A percentile compares a stretch with the other conserved stretches of the same genome.
phyloP scores from a whole-genome alignment of 2,888 invertebrate species.

The Stegophylla sp. region DNA sequence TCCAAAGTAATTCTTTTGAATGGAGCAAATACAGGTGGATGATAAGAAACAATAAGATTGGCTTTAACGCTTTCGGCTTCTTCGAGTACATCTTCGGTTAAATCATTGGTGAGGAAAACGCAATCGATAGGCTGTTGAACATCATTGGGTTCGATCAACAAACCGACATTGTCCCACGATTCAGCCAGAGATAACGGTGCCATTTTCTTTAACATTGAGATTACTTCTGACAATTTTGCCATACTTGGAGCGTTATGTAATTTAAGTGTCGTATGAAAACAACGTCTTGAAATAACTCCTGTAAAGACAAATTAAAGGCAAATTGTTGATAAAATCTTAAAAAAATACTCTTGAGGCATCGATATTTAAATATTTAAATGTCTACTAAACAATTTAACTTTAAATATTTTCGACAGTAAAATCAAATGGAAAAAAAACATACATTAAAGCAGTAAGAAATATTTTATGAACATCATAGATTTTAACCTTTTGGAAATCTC shows the following conservation, averaged over 20 bases:
- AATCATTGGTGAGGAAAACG: slow-evolving; percentile 87
- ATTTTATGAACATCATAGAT: too few species aligned
- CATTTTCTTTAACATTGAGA: slow-evolving; percentile 69
- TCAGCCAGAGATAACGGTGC: slow-evolving; percentile 78
- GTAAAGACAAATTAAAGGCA: not conserved
- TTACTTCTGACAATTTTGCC: slow-evolving; percentile 1
- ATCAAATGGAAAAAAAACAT: too few species aligned
- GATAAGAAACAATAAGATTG: slow-evolving; percentile 89
- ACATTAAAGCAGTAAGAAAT: too few species aligned
- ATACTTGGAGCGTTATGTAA: not conserved
- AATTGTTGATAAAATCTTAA: too few species aligned
- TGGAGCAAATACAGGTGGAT: slow-evolving; percentile 91
- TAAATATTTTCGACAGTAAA: too few species aligned
- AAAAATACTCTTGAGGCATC: too few species aligned
- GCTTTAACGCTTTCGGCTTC: slow-evolving; percentile 76
- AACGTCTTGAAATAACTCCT: not conserved
- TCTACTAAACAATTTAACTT: too few species aligned
- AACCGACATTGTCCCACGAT: slow-evolving; percentile 94
- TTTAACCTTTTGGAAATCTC: too few species aligned
- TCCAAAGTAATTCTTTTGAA: slow-evolving; percentile 76
- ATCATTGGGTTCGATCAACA: slow-evolving; percentile 79
- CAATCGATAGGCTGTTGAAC: slow-evolving; percentile 68
- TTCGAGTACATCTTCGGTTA: slow-evolving; percentile 84
- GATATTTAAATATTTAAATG: too few species aligned
- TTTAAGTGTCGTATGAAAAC: not conserved